Percentiles rank a stretch among this genome's conserved stretches.
Evolutionary conservation across 2,888 invertebrate species (phyloP).

Genomic region (Spodoptera picta): DNA sequence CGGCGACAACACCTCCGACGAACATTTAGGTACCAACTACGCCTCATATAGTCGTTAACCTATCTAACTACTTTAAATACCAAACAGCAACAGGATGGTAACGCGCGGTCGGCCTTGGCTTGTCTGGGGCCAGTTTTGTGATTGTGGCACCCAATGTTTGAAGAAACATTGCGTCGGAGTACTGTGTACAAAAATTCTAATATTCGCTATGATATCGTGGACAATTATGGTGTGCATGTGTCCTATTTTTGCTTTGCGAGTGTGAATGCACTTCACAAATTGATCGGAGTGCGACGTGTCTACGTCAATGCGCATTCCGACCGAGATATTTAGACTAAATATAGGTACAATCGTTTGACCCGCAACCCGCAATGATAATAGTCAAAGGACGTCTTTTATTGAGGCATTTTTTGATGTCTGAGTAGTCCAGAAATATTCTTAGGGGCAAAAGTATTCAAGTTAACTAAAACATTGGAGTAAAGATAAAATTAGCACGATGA

Average conservation of each 20-base stretch:
- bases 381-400: too few species aligned
- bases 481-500: not conserved
- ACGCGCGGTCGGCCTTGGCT: conserved; percentile 23
- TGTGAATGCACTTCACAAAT: too few species aligned
- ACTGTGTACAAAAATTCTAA: not conserved
- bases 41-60: not conserved
- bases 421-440: too few species aligned
- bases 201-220: too few species aligned
- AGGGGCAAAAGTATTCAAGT: too few species aligned
- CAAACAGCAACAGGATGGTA: conserved; percentile 18
- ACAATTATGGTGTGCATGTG: too few species aligned
- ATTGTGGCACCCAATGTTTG: conserved; percentile 6
- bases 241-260: too few species aligned
- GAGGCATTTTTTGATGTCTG: too few species aligned
- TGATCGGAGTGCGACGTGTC: too few species aligned
- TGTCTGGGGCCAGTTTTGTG: conserved; percentile 6
- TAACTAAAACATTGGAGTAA: not conserved
- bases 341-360: not conserved
- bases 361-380: too few species aligned
- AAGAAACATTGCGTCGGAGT: not conserved
- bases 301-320: conserved; percentile 11
- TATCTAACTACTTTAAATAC: conserved; percentile 10
- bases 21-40: not conserved
- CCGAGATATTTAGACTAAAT: not conserved
- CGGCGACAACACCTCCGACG: conserved; percentile 34